Conservation (phyloP, 2,797 vertebrate species). For the Balearica regulorum region DNA sequence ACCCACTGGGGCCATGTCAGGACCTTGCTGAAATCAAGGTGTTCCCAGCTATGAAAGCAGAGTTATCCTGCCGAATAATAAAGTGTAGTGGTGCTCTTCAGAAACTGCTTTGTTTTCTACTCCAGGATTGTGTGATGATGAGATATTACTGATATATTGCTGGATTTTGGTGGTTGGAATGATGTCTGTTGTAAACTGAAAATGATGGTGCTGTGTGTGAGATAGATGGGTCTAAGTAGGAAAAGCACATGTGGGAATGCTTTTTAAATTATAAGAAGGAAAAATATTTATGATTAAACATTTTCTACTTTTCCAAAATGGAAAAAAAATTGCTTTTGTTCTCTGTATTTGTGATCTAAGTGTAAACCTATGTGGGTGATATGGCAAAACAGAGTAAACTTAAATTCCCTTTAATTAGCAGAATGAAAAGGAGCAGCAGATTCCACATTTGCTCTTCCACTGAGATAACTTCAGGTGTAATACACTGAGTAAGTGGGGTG, state of each 20-base stretch:
- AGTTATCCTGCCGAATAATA: neutral
- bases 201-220: fast-evolving
- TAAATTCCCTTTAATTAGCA: neutral
- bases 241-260: neutral
- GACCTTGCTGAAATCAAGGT: neutral
- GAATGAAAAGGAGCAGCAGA: fast-evolving
- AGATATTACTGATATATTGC: neutral
- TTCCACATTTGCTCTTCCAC: neutral
- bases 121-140: neutral
- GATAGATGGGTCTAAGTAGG: neutral
- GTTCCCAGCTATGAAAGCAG: neutral
- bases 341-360: fast-evolving
- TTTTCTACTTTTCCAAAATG: neutral
- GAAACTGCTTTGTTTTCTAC: fast-evolving
- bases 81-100: fast-evolving
- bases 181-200: neutral
- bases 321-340: fast-evolving
- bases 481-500: fast-evolving
- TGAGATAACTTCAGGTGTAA: neutral
- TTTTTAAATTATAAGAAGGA: neutral
- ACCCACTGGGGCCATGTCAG: fast-evolving
- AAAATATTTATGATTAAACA: no score
- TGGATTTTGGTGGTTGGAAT: neutral
- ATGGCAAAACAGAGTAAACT: no score
- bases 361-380: neutral